Conservation (phyloP, 1,140 invertebrate genomes). For the Saccostrea echinata region DNA sequence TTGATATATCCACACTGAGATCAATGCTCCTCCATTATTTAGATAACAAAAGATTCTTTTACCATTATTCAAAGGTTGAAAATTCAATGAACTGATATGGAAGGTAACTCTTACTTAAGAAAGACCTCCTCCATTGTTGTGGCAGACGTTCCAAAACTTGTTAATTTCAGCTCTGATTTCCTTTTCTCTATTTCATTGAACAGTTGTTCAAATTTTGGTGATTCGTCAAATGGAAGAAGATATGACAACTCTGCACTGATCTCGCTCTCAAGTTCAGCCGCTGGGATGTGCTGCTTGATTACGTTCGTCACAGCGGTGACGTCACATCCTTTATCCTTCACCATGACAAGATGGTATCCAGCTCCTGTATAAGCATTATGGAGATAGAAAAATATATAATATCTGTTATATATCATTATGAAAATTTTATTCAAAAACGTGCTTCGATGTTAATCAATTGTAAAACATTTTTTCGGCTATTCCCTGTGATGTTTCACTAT, state of each 20-base stretch:
- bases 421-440: too few relatives aligned
- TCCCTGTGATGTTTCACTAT: too few relatives aligned
- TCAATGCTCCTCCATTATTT: too few relatives aligned
- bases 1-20: too few relatives aligned
- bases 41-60: not conserved
- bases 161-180: conserved; percentile 84
- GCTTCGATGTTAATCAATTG: too few relatives aligned
- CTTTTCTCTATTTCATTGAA: conserved; percentile 85
- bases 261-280: conserved; percentile 72
- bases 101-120: conserved; percentile 83
- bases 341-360: conserved; percentile 75
- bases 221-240: conserved; percentile 75
- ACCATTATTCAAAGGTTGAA: not conserved
- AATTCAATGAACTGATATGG: not conserved
- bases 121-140: conserved; percentile 93
- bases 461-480: too few relatives aligned
- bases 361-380: conserved; percentile 60
- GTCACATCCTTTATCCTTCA: conserved; percentile 80
- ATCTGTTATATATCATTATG: too few relatives aligned
- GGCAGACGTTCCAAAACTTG: conserved; percentile 88
- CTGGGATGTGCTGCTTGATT: conserved; percentile 65
- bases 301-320: conserved; percentile 73
- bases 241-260: conserved; percentile 75
- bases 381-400: too few relatives aligned
- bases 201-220: conserved; percentile 78